phyloP scores from a whole-genome alignment of 2,113 vertebrate species.

The Sapajus apella region DNA sequence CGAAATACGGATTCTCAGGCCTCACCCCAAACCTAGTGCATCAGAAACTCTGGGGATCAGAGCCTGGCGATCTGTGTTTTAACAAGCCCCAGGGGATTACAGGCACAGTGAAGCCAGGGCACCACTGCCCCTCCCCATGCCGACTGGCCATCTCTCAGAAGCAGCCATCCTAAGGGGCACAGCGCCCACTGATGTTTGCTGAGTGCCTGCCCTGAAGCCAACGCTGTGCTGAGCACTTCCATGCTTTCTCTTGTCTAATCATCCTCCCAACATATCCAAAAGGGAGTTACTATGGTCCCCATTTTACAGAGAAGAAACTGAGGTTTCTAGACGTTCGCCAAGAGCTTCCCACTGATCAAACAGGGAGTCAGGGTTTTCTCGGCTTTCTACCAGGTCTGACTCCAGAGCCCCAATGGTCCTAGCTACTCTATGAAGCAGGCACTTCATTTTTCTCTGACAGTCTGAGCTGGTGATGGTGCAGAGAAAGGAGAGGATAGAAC shows the following conservation, averaged over 20 bases:
- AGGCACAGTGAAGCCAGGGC: background rate
- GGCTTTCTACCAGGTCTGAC: background rate
- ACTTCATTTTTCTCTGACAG: background rate
- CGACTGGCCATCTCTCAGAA: background rate
- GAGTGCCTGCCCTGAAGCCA: background rate
- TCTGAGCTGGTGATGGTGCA: background rate
- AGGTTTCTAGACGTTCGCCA: background rate
- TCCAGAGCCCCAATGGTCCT: background rate
- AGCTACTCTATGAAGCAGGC: background rate
- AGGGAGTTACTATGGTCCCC: background rate
- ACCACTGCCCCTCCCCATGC: rapidly evolving
- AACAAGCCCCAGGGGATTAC: background rate
- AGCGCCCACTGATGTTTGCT: rapidly evolving
- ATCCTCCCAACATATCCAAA: background rate
- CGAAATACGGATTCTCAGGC: background rate
- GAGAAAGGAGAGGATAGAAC: background rate
- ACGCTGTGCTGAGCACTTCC: rapidly evolving
- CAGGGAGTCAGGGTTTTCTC: background rate
- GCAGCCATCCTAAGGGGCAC: rapidly evolving
- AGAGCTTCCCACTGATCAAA: too few relatives aligned
- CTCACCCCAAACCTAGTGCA: background rate
- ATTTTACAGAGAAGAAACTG: background rate
- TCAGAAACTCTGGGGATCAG: background rate
- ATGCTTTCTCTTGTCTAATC: background rate
- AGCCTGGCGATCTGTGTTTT: background rate